Evolutionary conservation across 2,888 invertebrate species (phyloP), one percentile per base, ranked within the genome.

Genomic region (Griposia aprilina): DNA sequence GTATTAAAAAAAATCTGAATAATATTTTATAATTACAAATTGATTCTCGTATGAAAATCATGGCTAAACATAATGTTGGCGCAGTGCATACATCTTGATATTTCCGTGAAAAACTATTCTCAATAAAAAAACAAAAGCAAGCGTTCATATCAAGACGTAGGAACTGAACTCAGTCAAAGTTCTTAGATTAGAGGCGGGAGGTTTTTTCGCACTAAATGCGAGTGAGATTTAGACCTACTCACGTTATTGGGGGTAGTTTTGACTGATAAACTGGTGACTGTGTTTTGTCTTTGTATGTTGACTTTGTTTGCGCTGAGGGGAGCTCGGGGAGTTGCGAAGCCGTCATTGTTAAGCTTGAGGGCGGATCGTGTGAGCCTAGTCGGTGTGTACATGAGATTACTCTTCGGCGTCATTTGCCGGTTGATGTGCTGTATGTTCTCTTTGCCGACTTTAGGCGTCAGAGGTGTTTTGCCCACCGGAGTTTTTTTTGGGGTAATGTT

Each of bases 311-410:
- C 94, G 69, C 95, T 95, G 30, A 96, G 92, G 0, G 96, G 96
- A 3, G 96, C 93, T 2, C 96, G 91, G 11, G 96, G 96, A 0
- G 96, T 96, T 0, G 95, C 95, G 76, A 96, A 96, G 0, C 95
- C 95, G 62, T 95, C 95, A 50, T 93, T 92, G 67, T 94, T 94
- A 3, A 96, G 62, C 81, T 96, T 96, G 2, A 95, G 78, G 50
- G 96, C 94, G 0, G 96, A 96, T 60, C 96, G 85, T 0, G 96
- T 97, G 0, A 96, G 90, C 59, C 96, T 91, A 0, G 94, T 95
- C 0, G 96, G 96, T 0, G 96, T 96, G 30, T 90, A 91, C 50
- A 95, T 41, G 0, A 95, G 83, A 60, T 93, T 94, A 41, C 63
- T 92, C 80, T 95, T 96, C 5, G 96, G 95, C 0, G 96, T 95